Percentiles rank a stretch among this genome's conserved stretches.
These are phyloP conservation scores for Setophaga petechia DNA, from an alignment of 2,113 vertebrate genomes.

Conservation along the genomic window DNA sequence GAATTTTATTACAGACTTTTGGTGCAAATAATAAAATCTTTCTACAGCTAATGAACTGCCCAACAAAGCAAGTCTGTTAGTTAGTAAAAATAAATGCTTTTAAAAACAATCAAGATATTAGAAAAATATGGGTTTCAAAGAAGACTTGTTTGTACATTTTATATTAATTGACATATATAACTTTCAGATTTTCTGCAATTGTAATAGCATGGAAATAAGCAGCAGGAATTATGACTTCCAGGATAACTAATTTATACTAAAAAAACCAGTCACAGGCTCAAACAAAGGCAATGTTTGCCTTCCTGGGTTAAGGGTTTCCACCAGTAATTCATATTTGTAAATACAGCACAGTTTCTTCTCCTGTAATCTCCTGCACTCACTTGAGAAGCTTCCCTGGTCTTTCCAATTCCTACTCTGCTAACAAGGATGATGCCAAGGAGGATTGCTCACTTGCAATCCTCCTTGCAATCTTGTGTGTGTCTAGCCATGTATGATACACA, in stretches of 20 bases:
- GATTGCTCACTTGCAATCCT: background rate
- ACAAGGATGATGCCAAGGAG: background rate
- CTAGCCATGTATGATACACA: background rate
- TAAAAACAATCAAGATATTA: constrained; percentile 61
- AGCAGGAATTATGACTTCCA: background rate
- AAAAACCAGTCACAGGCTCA: background rate
- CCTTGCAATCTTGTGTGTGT: too few species aligned
- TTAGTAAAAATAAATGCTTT: constrained; percentile 75
- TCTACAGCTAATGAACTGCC: constrained; percentile 69
- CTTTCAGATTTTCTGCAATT: constrained; percentile 27
- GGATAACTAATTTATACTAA: background rate
- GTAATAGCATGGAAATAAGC: constrained; percentile 36
- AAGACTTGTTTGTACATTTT: constrained; percentile 17
- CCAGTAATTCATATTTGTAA: background rate
- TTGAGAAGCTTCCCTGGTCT: background rate
- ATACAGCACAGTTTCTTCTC: background rate
- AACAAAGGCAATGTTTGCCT: background rate
- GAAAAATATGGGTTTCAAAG: constrained; percentile 52
- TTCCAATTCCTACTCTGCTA: background rate
- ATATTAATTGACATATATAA: constrained; percentile 44
- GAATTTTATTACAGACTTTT: constrained; percentile 64
- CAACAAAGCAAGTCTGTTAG: constrained; percentile 73
- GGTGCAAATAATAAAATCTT: constrained; percentile 66
- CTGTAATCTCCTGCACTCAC: background rate
- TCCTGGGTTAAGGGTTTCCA: background rate